Conservation (phyloP, 2,113 vertebrate genomes). For the Rhombomys opimus region DNA sequence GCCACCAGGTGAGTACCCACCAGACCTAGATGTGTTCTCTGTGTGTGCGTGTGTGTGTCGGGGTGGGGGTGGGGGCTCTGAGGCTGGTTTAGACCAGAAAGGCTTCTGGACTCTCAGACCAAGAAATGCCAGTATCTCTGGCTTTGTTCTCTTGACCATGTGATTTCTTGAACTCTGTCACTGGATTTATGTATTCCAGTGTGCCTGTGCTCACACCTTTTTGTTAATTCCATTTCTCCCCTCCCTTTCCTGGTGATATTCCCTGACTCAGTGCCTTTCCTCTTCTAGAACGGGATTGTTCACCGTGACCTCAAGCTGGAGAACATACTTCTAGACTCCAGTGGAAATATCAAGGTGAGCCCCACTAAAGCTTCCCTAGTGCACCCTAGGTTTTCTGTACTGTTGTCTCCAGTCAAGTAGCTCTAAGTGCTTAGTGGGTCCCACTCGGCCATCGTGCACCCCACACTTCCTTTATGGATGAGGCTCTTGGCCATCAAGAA, state of each 20-base stretch:
- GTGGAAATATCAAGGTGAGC: slow-evolving; percentile 95
- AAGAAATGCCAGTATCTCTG: background rate
- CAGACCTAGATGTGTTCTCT: background rate
- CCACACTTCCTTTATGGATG: background rate
- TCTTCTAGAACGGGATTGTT: slow-evolving; percentile 94
- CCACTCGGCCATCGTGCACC: background rate
- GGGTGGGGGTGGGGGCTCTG: background rate
- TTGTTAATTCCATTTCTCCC: background rate
- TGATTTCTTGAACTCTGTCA: background rate
- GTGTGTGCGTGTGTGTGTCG: no score
- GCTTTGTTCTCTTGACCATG: background rate
- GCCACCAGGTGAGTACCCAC: slow-evolving; percentile 90
- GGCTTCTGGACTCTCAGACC: background rate
- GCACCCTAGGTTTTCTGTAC: background rate
- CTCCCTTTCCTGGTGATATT: background rate
- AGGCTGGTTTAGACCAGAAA: background rate
- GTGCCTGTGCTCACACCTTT: background rate
- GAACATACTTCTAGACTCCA: slow-evolving; percentile 96
- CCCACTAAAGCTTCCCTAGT: background rate
- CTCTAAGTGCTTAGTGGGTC: background rate
- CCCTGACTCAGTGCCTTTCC: background rate
- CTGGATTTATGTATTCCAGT: background rate
- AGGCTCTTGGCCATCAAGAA: background rate
- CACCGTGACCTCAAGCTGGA: slow-evolving; percentile 98
- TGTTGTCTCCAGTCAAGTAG: background rate